Percentiles rank a stretch among this genome's conserved stretches.
Evolutionary conservation across 2,888 invertebrate genomes (phyloP).

Genomic region (Andrena bicolor): DNA sequence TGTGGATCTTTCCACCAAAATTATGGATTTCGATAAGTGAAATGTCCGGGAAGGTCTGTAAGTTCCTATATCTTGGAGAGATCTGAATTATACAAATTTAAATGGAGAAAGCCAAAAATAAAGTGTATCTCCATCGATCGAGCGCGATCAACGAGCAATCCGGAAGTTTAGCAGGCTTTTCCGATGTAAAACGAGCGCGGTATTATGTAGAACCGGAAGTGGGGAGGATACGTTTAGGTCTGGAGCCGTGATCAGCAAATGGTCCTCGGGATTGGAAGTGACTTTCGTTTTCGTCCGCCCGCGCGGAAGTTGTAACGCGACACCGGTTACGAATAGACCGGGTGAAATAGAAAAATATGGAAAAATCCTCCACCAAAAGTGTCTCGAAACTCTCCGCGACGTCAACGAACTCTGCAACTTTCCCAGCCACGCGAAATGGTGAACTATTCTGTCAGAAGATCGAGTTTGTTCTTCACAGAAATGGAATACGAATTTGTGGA

Average conservation of each 20-base stretch:
- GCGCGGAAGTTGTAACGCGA: slow-evolving; percentile 52
- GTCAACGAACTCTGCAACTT: neutral
- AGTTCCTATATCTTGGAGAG: too few relatives aligned
- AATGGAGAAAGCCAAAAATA: neutral
- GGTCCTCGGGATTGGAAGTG: slow-evolving; percentile 17
- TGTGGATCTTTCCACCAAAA: too few relatives aligned
- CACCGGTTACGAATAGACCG: slow-evolving; percentile 43
- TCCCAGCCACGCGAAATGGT: neutral
- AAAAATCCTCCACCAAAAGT: slow-evolving; percentile 2
- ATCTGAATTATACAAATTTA: neutral
- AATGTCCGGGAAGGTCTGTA: too few relatives aligned
- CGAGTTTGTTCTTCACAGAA: too few relatives aligned
- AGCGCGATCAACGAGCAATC: neutral
- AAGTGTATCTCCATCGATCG: neutral
- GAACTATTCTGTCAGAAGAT: neutral
- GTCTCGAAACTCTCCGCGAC: neutral
- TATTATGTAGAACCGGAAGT: slow-evolving; percentile 18
- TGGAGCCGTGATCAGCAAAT: slow-evolving; percentile 24
- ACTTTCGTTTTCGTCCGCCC: slow-evolving; percentile 26
- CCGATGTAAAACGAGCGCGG: slow-evolving; percentile 13
- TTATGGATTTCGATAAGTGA: too few relatives aligned
- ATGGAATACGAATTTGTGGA: too few relatives aligned
- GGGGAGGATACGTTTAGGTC: slow-evolving; percentile 6
- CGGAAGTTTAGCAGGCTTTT: slow-evolving; percentile 13
- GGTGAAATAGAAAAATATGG: neutral